Percentiles rank a stretch among this genome's conserved stretches.
Evolutionary conservation across 1,140 invertebrate species (phyloP).

Genomic region (Colletes latitarsis): DNA sequence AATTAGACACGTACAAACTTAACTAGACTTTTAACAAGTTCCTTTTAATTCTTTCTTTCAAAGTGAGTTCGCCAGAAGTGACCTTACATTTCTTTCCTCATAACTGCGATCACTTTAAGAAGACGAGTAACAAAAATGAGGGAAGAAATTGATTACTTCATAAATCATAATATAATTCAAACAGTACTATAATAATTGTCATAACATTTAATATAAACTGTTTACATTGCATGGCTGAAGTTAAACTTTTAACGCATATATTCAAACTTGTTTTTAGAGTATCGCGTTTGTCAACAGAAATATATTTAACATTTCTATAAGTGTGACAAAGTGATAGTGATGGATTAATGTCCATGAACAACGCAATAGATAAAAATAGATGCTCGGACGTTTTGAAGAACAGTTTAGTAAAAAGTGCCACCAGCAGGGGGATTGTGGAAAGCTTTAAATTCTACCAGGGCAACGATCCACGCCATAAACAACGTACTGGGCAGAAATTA

Average conservation of each 20-base stretch:
- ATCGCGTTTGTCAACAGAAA: too few species aligned
- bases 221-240: too few species aligned
- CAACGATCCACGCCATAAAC: not conserved
- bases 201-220: too few species aligned
- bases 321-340: not conserved
- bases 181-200: too few species aligned
- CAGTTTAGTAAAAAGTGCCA: slow-evolving; percentile 12
- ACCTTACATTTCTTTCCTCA: not conserved
- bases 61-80: not conserved
- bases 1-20: slow-evolving; percentile 36
- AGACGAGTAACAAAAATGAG: not conserved
- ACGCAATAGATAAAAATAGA: not conserved
- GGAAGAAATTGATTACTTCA: not conserved
- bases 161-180: too few species aligned
- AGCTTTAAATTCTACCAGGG: slow-evolving; percentile 20
- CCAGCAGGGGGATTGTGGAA: not conserved
- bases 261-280: too few species aligned
- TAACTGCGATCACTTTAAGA: not conserved
- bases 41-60: slow-evolving; percentile 18
- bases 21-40: slow-evolving; percentile 35
- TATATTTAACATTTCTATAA: too few species aligned
- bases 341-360: slow-evolving; percentile 13
- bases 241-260: too few species aligned
- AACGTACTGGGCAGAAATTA: too few species aligned
- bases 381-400: slow-evolving; percentile 29